Conservation (phyloP, 2,797 vertebrate species). For the Danio jaintianensis region DNA sequence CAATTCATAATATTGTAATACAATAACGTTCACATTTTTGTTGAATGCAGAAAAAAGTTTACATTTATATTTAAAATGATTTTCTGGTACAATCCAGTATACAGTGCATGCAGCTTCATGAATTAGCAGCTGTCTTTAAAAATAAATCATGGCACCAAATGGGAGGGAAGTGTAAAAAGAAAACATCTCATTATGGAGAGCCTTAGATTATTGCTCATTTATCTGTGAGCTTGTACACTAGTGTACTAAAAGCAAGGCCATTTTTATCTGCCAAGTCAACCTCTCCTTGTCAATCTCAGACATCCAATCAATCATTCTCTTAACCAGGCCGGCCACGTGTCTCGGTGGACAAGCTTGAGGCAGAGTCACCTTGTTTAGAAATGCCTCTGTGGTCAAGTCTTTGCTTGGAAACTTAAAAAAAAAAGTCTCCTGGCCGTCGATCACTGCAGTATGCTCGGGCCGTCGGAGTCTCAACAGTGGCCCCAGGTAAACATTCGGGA, state of each 20-base stretch:
- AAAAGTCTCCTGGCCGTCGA: background rate
- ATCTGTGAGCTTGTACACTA: slow-evolving; percentile 64
- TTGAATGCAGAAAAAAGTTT: background rate
- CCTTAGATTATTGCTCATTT: slow-evolving; percentile 62
- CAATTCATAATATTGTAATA: background rate
- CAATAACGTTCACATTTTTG: background rate
- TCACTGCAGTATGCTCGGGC: background rate
- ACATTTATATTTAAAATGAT: too few species aligned
- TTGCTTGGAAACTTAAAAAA: slow-evolving; percentile 13
- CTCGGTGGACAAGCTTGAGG: slow-evolving; percentile 29
- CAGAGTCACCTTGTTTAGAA: slow-evolving; percentile 34
- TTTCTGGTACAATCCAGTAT: background rate
- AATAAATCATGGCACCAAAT: slow-evolving; percentile 68
- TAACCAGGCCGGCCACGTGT: slow-evolving; percentile 43
- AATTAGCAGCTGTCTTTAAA: slow-evolving; percentile 71
- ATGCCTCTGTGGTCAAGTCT: slow-evolving; percentile 18
- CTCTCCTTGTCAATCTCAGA: slow-evolving; percentile 33
- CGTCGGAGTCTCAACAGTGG: slow-evolving; percentile 12
- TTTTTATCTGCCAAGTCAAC: slow-evolving; percentile 64
- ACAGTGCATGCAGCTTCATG: slow-evolving; percentile 51
- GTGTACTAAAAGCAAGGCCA: slow-evolving; percentile 56
- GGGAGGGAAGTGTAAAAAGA: slow-evolving; percentile 54
- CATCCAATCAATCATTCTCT: slow-evolving; percentile 33
- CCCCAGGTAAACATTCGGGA: slow-evolving; percentile 25
- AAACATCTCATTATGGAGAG: slow-evolving; percentile 65